Evolutionary conservation across 2,797 vertebrate genomes (phyloP).

Genomic region (Threskiornis aethiopicus): DNA sequence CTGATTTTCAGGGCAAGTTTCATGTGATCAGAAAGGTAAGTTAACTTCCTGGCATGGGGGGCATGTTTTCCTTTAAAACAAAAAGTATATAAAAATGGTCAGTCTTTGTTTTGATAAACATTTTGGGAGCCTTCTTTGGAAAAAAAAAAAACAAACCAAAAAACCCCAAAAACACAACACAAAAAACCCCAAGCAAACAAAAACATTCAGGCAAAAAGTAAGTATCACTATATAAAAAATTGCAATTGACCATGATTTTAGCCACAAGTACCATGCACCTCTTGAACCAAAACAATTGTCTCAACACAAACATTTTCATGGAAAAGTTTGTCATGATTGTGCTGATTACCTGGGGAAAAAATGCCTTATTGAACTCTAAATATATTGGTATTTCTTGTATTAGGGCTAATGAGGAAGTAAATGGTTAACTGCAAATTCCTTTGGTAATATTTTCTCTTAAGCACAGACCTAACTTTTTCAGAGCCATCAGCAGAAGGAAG

Average conservation of each 20-base stretch:
- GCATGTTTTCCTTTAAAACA: neutral
- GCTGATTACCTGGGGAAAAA: neutral
- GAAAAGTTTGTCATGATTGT: neutral
- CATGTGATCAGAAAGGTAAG: neutral
- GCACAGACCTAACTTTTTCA: neutral
- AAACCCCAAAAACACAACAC: too few relatives aligned
- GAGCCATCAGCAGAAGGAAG: neutral
- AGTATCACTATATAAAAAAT: neutral
- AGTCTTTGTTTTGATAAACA: neutral
- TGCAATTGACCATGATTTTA: neutral
- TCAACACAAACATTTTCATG: neutral
- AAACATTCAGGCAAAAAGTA: neutral
- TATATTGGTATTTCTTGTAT: neutral
- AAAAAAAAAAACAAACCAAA: neutral
- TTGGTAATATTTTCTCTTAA: neutral
- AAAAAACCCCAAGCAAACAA: neutral
- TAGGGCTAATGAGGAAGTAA: neutral
- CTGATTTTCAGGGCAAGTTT: neutral
- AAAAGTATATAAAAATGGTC: neutral
- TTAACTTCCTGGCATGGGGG: neutral
- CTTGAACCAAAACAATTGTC: neutral
- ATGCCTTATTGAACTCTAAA: neutral
- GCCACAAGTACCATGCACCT: neutral
- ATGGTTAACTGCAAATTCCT: neutral
- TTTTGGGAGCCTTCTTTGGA: neutral